Base-by-base conservation (phyloP, 2,888 invertebrate genomes). In the Bedellia somnulentella region DNA sequence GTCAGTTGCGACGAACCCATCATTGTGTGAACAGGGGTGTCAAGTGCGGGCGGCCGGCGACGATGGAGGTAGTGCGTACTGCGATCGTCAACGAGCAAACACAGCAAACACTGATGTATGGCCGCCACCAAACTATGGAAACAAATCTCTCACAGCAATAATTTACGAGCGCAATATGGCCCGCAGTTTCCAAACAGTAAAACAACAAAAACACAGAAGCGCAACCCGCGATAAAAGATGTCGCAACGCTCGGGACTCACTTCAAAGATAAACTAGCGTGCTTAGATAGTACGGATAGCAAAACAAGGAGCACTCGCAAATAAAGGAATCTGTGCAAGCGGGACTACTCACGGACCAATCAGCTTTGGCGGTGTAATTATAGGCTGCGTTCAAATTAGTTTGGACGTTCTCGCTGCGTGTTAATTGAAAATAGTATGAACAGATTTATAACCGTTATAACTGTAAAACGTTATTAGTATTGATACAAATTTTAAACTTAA, bases 81-180 rank as follows among this genome's bases (percentile, higher is more conserved):
- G n/a, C n/a, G n/a, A n/a, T n/a, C n/a, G n/a, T n/a, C n/a, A n/a
- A n/a, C n/a, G n/a, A n/a, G n/a, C n/a, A n/a, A n/a, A n/a, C n/a
- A n/a, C n/a, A n/a, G n/a, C n/a, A n/a, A n/a, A n/a, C 57, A 50
- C 57, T 71, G 71, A 73, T 70, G 59, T 57, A 73, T 71, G 53
- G 61, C 62, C 49, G 61, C 70, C 68, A 56, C 70, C 62, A 57
- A 59, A 62, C 70, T 70, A 67, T 71, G 64, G 68, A 64, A 64
- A 70, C 73, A 71, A 71, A 70, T 71, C 70, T 70, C 63, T 57
- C 58, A 46, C 52, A 44, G 59, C 52, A 59, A 71, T 70, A 70
- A 73, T 66, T 75, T 66, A 71, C 61, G 55, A 53, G 55, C 59
- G 60, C 68, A 66, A 63, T 68, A 66, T 70, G 60, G 60, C 52